phyloP scores from a whole-genome alignment of 2,888 invertebrate genomes.

The Ectemnius continuus region DNA sequence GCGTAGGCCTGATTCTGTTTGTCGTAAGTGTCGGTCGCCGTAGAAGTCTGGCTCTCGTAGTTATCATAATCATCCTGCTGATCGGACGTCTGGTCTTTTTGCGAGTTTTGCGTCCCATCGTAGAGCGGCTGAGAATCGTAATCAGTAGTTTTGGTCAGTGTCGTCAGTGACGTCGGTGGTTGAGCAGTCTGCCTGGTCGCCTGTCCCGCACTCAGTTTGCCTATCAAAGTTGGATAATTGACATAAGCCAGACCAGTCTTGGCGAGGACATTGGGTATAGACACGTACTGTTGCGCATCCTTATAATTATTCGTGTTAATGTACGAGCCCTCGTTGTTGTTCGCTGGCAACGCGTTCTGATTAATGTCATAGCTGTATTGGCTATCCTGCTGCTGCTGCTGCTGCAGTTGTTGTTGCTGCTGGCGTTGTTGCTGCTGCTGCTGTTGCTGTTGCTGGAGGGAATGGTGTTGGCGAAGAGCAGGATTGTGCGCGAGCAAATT shows the following conservation, averaged over 20 bases:
- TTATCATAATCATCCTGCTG: constrained; percentile 63
- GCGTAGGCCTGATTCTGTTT: constrained; percentile 57
- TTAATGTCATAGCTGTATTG: constrained; percentile 42
- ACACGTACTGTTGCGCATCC: constrained; percentile 40
- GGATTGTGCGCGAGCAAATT: constrained; percentile 67
- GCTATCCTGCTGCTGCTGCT: not conserved
- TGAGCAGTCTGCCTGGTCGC: constrained; percentile 33
- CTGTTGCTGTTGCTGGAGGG: not conserved
- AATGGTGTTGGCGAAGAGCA: constrained; percentile 27
- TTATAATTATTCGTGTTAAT: constrained; percentile 49
- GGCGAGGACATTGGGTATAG: constrained; percentile 51
- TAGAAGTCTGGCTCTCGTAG: constrained; percentile 58
- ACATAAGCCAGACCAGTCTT: constrained; percentile 71
- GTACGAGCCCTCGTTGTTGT: constrained; percentile 19
- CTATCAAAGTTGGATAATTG: constrained; percentile 58
- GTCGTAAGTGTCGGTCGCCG: constrained; percentile 51
- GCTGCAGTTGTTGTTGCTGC: too few species aligned
- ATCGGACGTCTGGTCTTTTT: constrained; percentile 41
- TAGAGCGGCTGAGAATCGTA: constrained; percentile 65
- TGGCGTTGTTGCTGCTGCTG: too few species aligned
- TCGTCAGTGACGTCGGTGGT: constrained; percentile 32
- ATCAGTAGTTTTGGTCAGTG: constrained; percentile 52
- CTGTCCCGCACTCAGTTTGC: constrained; percentile 53
- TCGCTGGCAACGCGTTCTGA: constrained; percentile 24
- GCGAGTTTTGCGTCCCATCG: constrained; percentile 57